These are phyloP conservation scores for Ophraella communa DNA, from an alignment of 2,888 invertebrate genomes.

Conservation along the genomic window DNA sequence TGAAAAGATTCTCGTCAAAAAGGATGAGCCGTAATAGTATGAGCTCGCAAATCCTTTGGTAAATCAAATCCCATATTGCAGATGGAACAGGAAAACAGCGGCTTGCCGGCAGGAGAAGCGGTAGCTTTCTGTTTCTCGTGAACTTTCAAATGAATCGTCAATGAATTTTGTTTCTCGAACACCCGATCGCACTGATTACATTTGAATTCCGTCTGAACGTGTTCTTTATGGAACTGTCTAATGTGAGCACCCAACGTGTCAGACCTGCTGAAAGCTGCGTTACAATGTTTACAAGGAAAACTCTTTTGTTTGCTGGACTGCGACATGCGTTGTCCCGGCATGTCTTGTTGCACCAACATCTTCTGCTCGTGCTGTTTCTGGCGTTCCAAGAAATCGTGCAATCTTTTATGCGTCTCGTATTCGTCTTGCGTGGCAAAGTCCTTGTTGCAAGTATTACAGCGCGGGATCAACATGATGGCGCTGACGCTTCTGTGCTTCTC, in stretches of 20 bases:
- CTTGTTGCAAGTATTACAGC: slow-evolving; percentile 68
- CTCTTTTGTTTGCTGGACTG: slow-evolving; percentile 44
- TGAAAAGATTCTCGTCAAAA: slow-evolving; percentile 47
- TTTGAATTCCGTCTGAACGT: slow-evolving; percentile 61
- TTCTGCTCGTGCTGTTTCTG: slow-evolving; percentile 45
- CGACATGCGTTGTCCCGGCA: neutral
- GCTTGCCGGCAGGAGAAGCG: slow-evolving; percentile 46
- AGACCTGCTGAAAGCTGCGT: slow-evolving; percentile 68
- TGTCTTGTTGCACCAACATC: slow-evolving; percentile 42
- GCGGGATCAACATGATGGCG: slow-evolving; percentile 49
- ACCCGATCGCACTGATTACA: slow-evolving; percentile 71
- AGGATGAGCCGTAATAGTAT: slow-evolving; percentile 57
- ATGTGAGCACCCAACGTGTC: slow-evolving; percentile 70
- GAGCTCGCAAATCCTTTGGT: slow-evolving; percentile 56
- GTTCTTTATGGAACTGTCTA: slow-evolving; percentile 65
- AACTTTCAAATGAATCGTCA: slow-evolving; percentile 69
- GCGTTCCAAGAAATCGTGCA: slow-evolving; percentile 61
- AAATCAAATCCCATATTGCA: slow-evolving; percentile 61
- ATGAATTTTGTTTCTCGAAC: slow-evolving; percentile 68
- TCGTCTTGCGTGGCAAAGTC: slow-evolving; percentile 68
- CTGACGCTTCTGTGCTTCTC: slow-evolving; percentile 56
- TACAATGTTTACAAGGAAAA: slow-evolving; percentile 68
- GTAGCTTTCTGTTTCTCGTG: slow-evolving; percentile 63
- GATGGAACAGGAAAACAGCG: slow-evolving; percentile 64
- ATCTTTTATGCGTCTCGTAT: slow-evolving; percentile 64